phyloP scores from a whole-genome alignment of 2,888 invertebrate species.

The Nomada lathburiana region DNA sequence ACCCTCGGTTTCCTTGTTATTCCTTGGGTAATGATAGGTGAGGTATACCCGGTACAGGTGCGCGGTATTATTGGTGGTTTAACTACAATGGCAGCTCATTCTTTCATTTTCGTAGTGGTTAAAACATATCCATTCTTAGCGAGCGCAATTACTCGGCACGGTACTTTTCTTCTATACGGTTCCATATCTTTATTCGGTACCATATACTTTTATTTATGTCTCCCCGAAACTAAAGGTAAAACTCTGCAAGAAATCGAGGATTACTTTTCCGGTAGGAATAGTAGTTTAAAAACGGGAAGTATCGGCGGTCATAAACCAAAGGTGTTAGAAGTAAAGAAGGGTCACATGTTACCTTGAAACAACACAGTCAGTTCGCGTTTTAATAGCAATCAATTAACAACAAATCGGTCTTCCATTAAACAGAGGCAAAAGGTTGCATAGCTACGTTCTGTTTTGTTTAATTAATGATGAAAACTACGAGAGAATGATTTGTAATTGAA shows the following conservation, averaged over 20 bases:
- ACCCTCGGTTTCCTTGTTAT: conserved; percentile 89
- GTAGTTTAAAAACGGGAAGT: conserved; percentile 84
- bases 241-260: conserved; percentile 90
- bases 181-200: conserved; percentile 87
- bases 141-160: conserved; percentile 85
- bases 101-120: conserved; percentile 88
- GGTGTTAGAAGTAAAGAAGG: conserved; percentile 75
- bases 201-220: conserved; percentile 87
- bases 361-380: not conserved
- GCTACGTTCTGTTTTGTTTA: not conserved
- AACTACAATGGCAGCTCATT: conserved; percentile 88
- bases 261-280: conserved; percentile 88
- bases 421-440: conserved; percentile 6
- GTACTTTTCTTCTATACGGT: conserved; percentile 88
- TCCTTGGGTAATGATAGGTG: conserved; percentile 91
- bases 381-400: conserved; percentile 1
- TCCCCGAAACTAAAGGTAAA: conserved; percentile 90
- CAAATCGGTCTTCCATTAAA: conserved; percentile 43
- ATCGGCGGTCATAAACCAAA: conserved; percentile 70
- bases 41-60: conserved; percentile 89
- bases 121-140: conserved; percentile 88
- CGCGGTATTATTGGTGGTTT: conserved; percentile 89
- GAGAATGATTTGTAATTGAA: not conserved
- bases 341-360: conserved; percentile 76
- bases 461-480: not conserved